Evolutionary conservation across 2,888 invertebrate species (phyloP), one percentile per base, ranked within the genome.

Genomic region (Drosophila barbarae): DNA sequence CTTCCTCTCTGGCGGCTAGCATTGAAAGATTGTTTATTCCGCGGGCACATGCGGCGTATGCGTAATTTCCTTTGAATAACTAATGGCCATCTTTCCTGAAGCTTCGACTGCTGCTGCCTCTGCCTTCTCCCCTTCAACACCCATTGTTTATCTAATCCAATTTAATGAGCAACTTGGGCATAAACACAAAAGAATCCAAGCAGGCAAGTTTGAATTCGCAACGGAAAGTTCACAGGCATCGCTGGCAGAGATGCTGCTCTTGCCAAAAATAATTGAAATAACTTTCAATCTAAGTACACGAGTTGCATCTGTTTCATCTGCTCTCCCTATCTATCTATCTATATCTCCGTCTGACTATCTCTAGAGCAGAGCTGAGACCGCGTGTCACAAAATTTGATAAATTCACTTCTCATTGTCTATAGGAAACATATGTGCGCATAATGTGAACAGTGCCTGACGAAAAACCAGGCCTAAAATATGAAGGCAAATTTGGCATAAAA

Each of bases 351-450:
- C 64, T 21, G 28, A 47, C 35, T 68, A 34, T 66, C 67, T 66
- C 49, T 67, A 53, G 42, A 50, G 36, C 49, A 39, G 28, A 49
- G 41, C 39, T 26, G 35, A 32, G 68, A 69, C 69, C 82, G 76
- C 71, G 65, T 82, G 82, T 79, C 82, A 74, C 76, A 81, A 51
- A 60, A 81, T 72, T 74, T 78, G 82, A 81, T 78, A 78, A 78
- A 81, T 81, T 56, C 58, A 51, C 64, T 52, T 72, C 76, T 74
- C 61, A 77, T 78, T 80, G 77, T 80, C 57, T 71, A 50, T 63
- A 49, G 36, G 5, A 44, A 50, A 63, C 18, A 56, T 57, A 60
- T 63, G 51, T 59, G 32, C 26, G 30, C 41, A 52, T 38, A 36
- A 32, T 18, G n/a, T 3, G 18, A 15, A 65, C 50, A 58, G 50